Percentiles rank a stretch among this genome's conserved stretches.
These are phyloP conservation scores for Drosophila anomelani DNA, from an alignment of 2,888 invertebrate species.

Conservation along the genomic window DNA sequence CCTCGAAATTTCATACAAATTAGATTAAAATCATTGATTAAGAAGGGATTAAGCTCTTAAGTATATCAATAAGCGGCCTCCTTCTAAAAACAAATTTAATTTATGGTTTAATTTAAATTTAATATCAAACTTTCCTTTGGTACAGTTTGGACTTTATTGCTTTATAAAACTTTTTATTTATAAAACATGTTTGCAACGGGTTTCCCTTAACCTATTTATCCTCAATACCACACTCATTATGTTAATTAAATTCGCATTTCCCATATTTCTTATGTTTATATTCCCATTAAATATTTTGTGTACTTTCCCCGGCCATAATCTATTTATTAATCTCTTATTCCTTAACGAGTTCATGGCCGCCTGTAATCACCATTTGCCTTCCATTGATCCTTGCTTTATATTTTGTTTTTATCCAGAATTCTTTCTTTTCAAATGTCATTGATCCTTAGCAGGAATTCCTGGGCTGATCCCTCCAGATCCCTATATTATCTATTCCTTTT, in stretches of 20 bases:
- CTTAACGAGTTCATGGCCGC: not conserved
- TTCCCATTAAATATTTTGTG: not conserved
- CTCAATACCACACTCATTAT: not conserved
- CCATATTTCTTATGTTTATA: no score
- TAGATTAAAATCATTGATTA: not conserved
- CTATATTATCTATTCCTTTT: not conserved
- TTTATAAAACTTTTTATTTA: not conserved
- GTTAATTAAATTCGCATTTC: not conserved
- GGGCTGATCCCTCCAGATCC: not conserved
- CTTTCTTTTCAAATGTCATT: not conserved
- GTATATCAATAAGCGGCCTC: not conserved
- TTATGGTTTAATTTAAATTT: not conserved
- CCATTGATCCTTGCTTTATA: not conserved
- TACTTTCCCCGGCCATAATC: not conserved
- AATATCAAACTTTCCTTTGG: not conserved
- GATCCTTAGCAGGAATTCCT: conserved; percentile 9
- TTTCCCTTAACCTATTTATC: not conserved
- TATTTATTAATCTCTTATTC: not conserved
- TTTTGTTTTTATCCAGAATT: not conserved
- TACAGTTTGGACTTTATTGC: not conserved
- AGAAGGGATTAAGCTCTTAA: not conserved
- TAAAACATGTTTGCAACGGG: no score
- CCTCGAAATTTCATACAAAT: not conserved
- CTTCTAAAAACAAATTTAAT: not conserved
- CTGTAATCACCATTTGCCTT: not conserved